These are phyloP conservation scores for Drosophila lacicola DNA, from an alignment of 2,888 invertebrate genomes.

Conservation along the genomic window DNA sequence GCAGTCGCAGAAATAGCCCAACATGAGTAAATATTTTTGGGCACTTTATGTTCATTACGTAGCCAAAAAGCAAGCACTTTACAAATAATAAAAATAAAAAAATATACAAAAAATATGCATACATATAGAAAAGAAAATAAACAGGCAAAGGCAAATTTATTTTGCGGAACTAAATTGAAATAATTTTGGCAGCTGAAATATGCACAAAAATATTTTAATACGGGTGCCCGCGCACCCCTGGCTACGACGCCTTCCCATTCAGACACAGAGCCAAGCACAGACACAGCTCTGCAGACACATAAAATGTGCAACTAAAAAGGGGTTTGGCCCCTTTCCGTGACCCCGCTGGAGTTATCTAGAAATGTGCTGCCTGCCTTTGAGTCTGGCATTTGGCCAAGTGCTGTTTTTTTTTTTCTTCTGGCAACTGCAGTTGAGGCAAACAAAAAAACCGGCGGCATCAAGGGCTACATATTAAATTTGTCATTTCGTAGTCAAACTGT, in stretches of 20 bases:
- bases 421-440: conserved; percentile 51
- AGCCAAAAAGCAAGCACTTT: conserved; percentile 25
- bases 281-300: conserved; percentile 37
- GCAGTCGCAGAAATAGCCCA: conserved; percentile 22
- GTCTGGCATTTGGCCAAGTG: conserved; percentile 70
- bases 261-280: conserved; percentile 36
- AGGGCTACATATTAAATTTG: conserved; percentile 74
- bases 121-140: conserved; percentile 22
- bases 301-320: conserved; percentile 64
- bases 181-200: conserved; percentile 79
- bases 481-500: conserved; percentile 61
- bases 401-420: conserved; percentile 27
- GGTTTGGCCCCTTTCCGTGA: conserved; percentile 14
- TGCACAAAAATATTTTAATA: conserved; percentile 72
- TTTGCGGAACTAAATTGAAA: conserved; percentile 82
- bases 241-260: neutral
- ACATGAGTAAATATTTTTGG: conserved; percentile 47
- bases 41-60: conserved; percentile 59
- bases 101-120: conserved; percentile 19
- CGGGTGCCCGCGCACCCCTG: conserved; percentile 21
- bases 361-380: conserved; percentile 27
- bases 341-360: conserved; percentile 9
- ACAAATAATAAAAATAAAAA: conserved; percentile 21
- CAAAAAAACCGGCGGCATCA: conserved; percentile 50
- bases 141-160: conserved; percentile 66